Evolutionary conservation across 2,888 invertebrate species (phyloP), one percentile per base, ranked within the genome.

Genomic region (Oscheius sp.): DNA sequence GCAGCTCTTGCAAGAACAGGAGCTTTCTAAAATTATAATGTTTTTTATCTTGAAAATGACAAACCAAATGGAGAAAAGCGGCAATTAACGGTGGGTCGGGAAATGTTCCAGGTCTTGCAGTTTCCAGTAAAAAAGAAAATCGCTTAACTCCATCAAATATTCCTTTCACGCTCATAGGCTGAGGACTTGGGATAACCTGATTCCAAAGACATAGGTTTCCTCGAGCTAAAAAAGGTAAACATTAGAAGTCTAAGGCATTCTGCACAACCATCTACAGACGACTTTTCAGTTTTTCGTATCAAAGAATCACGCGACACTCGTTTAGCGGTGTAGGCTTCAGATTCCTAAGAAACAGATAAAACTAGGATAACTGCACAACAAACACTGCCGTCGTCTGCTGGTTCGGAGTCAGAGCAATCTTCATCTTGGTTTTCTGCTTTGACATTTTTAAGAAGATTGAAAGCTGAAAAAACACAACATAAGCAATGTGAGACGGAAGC

Each of bases 61-160:
- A n/a, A 28, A 95, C 96, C 90, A 98, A 89, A 87, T 97, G 96
- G 56, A 98, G 88, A 59, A 95, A 89, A 2, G 96, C 95, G 0
- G 94, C 95, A 86, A 98, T 91, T 33, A 99, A 90, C 80, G 95
- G 93, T 1, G 96, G 92, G 89, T 99, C 98, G 0, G 98, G 98
- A 64, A 97, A 92, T 0, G 93, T 91, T 0, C 98, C 98, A 0
- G 98, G 98, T 69, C 93, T 92, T 78, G 95, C 95, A 9, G 94
- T 94, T 87, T 98, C 97, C 75, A 98, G 87, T 33, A 98, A 88
- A 87, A 98, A 95, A 49, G 92, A 92, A 85, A 98, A 92, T 47
- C 92, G 89, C 89, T 95, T 92, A 8, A 97, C 97, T n/a, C 92
- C 91, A 82, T 91, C 91, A 17, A 97, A 90, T 9, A 78, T 77